Conservation (phyloP, 1,140 invertebrate genomes). For the Campodea augens region DNA sequence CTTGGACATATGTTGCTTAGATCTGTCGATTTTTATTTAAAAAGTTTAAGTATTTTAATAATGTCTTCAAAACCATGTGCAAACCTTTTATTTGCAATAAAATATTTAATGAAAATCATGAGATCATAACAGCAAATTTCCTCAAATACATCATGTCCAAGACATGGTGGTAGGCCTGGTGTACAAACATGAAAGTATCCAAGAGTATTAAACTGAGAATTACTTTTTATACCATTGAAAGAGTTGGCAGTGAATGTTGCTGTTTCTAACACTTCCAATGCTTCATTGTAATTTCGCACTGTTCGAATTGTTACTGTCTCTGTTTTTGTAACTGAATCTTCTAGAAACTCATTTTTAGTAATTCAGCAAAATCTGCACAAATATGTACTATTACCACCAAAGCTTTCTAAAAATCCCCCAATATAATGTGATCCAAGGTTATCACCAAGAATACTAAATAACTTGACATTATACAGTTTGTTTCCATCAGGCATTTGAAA, state of each 20-base stretch:
- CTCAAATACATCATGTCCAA: conserved; percentile 9
- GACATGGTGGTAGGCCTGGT: conserved; percentile 7
- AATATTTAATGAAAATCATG: conserved; percentile 4
- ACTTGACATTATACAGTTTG: no score
- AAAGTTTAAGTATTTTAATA: conserved; percentile 1
- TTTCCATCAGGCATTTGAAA: neutral
- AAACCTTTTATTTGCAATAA: conserved; percentile 7
- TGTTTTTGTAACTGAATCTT: neutral
- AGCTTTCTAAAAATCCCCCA: neutral
- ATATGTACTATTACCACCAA: neutral
- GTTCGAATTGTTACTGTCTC: neutral
- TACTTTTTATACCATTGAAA: conserved; percentile 2
- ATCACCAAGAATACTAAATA: neutral
- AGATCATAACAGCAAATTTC: conserved; percentile 6
- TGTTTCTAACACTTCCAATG: neutral
- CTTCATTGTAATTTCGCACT: neutral
- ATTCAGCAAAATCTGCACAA: neutral
- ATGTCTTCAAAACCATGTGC: conserved; percentile 6
- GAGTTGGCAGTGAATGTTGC: neutral
- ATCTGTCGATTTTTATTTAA: neutral
- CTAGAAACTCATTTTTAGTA: neutral
- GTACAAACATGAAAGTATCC: conserved; percentile 5
- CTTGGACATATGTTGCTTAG: neutral
- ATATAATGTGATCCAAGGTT: neutral
- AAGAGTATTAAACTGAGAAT: conserved; percentile 6